Evolutionary conservation across 2,888 invertebrate species (phyloP).

Genomic region (Andricus quercusramuli): DNA sequence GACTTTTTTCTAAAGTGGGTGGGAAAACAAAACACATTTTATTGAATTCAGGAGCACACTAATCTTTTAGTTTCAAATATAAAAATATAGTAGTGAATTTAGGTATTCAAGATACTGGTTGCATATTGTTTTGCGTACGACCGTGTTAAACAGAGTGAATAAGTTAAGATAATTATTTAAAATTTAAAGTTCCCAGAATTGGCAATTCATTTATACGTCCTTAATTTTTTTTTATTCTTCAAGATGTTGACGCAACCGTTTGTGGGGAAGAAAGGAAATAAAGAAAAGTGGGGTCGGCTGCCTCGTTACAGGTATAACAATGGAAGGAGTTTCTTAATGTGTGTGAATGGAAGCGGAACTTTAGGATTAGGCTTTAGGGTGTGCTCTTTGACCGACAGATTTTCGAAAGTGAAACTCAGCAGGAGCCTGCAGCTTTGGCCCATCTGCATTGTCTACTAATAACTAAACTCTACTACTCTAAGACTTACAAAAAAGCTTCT

Average conservation of each 20-base stretch:
- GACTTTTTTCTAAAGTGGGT: no score
- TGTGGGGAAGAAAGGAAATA: slow-evolving; percentile 2
- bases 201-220: no score
- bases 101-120: no score
- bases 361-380: not conserved
- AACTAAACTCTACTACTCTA: not conserved
- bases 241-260: not conserved
- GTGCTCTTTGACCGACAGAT: slow-evolving; percentile 22
- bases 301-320: slow-evolving; percentile 17
- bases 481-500: not conserved
- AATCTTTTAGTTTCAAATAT: no score
- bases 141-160: no score
- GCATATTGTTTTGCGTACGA: no score
- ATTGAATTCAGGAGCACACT: no score
- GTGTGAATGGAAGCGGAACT: not conserved
- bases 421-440: slow-evolving; percentile 18
- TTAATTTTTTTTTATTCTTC: not conserved
- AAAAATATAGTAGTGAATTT: no score
- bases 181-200: not conserved
- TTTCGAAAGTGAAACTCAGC: slow-evolving; percentile 37
- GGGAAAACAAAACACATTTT: no score
- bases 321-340: slow-evolving; percentile 1
- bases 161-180: not conserved
- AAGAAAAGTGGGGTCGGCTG: not conserved
- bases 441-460: not conserved